Conservation (phyloP, 2,113 vertebrate genomes). For the Tyrannus savana region DNA sequence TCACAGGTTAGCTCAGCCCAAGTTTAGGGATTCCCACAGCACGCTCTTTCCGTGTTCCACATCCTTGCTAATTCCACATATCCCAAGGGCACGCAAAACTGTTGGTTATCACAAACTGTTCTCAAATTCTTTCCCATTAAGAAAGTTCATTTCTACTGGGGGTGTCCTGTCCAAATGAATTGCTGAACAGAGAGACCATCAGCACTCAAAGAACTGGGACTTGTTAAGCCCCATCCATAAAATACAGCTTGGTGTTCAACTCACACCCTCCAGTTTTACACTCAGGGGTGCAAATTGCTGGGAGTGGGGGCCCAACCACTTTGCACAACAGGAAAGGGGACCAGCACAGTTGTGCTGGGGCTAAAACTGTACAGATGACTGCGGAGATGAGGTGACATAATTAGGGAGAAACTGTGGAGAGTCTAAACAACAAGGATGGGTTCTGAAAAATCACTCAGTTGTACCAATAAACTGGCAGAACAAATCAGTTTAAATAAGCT, state of each 20-base stretch:
- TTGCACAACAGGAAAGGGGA: neutral
- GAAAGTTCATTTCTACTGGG: neutral
- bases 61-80: neutral
- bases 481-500: slow-evolving; percentile 55
- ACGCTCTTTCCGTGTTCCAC: neutral
- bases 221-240: neutral
- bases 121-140: neutral
- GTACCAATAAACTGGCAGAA: slow-evolving; percentile 58
- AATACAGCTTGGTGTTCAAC: neutral
- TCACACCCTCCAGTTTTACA: neutral
- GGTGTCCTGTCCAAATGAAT: neutral
- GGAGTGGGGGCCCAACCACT: neutral
- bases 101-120: neutral
- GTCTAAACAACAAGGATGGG: neutral
- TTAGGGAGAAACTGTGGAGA: slow-evolving; percentile 21
- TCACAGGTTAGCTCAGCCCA: slow-evolving; percentile 10
- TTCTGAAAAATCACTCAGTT: slow-evolving; percentile 49
- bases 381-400: neutral
- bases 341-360: neutral
- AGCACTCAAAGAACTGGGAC: neutral
- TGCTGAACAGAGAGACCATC: neutral
- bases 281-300: neutral
- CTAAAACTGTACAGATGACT: neutral
- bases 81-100: neutral
- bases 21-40: neutral